phyloP scores from a whole-genome alignment of 2,888 invertebrate species.

The Temnothorax unifasciatus region DNA sequence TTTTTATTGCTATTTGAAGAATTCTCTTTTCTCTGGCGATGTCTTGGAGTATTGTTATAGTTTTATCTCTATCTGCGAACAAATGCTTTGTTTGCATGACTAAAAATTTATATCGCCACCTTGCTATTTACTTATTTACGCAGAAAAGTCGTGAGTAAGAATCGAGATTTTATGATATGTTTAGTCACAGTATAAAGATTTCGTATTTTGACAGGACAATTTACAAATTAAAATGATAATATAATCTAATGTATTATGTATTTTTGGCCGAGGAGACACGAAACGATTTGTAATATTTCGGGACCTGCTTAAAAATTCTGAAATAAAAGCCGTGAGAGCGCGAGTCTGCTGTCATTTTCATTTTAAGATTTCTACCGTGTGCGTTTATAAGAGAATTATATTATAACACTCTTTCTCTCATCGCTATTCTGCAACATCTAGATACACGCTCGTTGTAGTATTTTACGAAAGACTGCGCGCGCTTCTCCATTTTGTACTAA shows the following conservation, averaged over 20 bases:
- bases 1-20: constrained; percentile 56
- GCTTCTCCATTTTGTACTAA: background rate
- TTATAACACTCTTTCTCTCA: background rate
- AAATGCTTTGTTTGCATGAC: background rate
- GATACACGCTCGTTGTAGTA: constrained; percentile 15
- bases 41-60: background rate
- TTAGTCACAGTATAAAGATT: too few relatives aligned
- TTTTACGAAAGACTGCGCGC: constrained; percentile 5
- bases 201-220: background rate
- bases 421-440: background rate
- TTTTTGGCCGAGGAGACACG: background rate
- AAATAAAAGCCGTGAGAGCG: background rate
- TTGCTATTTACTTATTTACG: background rate
- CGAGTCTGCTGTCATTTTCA: constrained; percentile 9
- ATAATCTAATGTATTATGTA: background rate
- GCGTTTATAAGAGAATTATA: constrained; percentile 4
- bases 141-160: background rate
- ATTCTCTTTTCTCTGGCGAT: background rate
- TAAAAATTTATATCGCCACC: background rate
- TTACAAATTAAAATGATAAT: background rate
- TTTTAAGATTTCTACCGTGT: constrained; percentile 32
- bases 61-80: background rate
- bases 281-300: background rate
- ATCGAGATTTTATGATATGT: background rate
- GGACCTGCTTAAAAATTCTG: background rate